Percentiles rank a stretch among this genome's conserved stretches.
Conservation (phyloP, 30 jellyfish, hydroid and myxozoan species). For the Turritopsis rubra region DNA sequence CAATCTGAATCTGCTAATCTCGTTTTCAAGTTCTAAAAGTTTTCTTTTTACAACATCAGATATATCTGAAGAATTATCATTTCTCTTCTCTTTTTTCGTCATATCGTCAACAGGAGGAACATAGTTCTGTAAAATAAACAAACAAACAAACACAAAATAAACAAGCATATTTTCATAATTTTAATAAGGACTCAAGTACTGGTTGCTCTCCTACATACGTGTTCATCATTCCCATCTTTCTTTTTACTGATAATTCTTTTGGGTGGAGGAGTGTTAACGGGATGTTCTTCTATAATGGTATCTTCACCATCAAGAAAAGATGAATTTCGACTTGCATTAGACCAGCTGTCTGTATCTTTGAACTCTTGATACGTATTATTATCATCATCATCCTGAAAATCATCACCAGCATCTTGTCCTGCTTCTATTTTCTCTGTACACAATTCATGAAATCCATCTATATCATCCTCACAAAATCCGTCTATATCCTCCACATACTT, state of each 20-base stretch:
- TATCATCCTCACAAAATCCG: background rate
- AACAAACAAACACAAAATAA: background rate
- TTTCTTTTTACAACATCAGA: constrained; percentile 48
- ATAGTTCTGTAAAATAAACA: background rate
- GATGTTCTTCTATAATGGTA: constrained; percentile 4
- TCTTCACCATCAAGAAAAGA: constrained; percentile 6
- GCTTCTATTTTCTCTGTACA: background rate
- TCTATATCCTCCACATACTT: background rate
- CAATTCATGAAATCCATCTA: background rate
- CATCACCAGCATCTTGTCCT: background rate
- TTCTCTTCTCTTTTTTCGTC: background rate
- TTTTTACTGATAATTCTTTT: constrained; percentile 26
- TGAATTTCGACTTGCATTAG: constrained; percentile 23
- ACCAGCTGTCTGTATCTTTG: constrained; percentile 33
- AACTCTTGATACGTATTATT: background rate
- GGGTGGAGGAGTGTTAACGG: constrained; percentile 14
- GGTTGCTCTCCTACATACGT: background rate
- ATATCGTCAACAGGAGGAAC: background rate
- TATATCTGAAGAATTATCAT: too few relatives aligned
- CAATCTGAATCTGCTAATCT: constrained; percentile 54
- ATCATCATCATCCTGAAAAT: background rate
- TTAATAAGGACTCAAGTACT: too few relatives aligned
- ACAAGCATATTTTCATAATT: background rate
- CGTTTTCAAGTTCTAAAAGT: constrained; percentile 63
- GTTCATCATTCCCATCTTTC: constrained; percentile 14